Evolutionary conservation across 2,797 vertebrate species (phyloP).

Genomic region (Paguma larvata): DNA sequence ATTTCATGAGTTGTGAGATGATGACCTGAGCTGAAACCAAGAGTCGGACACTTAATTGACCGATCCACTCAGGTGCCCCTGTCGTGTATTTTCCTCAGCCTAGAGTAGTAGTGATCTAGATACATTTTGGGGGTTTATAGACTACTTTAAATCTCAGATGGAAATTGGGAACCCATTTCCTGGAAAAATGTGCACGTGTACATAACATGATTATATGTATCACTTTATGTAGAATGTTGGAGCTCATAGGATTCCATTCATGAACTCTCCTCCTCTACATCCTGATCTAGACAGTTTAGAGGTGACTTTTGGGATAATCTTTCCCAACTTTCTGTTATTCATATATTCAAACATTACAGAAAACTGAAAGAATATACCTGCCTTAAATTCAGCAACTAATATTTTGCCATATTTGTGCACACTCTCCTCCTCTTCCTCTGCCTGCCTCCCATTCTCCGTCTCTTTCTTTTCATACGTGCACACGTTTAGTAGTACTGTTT

Average conservation of each 20-base stretch:
- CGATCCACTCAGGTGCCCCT: too few relatives aligned
- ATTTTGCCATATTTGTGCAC: background rate
- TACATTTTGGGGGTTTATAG: background rate
- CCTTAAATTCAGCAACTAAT: background rate
- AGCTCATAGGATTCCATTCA: background rate
- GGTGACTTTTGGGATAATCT: background rate
- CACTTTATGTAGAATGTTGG: background rate
- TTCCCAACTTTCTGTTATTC: background rate
- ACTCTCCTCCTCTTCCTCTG: background rate
- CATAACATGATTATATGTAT: background rate
- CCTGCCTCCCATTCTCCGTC: too few relatives aligned
- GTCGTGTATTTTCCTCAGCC: background rate
- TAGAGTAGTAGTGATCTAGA: background rate
- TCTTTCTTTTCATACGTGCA: background rate
- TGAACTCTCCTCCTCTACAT: background rate
- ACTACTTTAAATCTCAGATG: background rate
- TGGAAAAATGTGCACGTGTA: background rate
- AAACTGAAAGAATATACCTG: background rate
- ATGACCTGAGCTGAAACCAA: too few relatives aligned
- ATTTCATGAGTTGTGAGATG: too few relatives aligned
- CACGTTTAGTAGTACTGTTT: background rate
- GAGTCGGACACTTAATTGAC: too few relatives aligned
- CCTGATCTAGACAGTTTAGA: background rate
- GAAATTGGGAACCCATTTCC: background rate
- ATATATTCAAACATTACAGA: background rate